These are phyloP conservation scores for Stegodyphus mimosarum DNA, from an alignment of 1,140 invertebrate species.

Conservation along the genomic window DNA sequence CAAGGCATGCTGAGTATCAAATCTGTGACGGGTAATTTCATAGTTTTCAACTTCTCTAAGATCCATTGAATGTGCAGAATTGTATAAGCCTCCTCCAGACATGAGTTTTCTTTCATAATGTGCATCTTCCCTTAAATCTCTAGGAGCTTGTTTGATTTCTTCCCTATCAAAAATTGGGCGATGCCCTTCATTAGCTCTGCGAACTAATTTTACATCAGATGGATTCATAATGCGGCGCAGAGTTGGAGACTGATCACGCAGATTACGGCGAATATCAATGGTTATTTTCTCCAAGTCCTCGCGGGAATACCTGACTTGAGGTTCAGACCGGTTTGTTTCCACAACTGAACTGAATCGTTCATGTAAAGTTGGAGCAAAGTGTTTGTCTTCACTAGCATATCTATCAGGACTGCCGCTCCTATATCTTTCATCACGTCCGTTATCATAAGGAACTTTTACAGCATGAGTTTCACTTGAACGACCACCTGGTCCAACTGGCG, in stretches of 20 bases:
- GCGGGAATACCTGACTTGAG: constrained; percentile 23
- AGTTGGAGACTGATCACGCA: constrained; percentile 25
- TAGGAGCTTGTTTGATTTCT: constrained; percentile 42
- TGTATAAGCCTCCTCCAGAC: not conserved
- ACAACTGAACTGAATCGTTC: constrained; percentile 41
- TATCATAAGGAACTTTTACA: constrained; percentile 10
- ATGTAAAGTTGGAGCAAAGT: constrained; percentile 26
- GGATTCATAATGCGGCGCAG: constrained; percentile 33
- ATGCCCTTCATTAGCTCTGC: constrained; percentile 42
- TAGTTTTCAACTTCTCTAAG: constrained; percentile 39
- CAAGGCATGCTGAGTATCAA: constrained; percentile 8
- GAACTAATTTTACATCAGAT: constrained; percentile 33
- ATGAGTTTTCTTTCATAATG: constrained; percentile 35
- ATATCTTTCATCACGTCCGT: not conserved
- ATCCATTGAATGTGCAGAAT: not conserved
- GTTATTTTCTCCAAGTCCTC: constrained; percentile 54
- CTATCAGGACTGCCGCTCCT: not conserved
- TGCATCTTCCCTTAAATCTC: constrained; percentile 52
- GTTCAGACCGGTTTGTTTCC: constrained; percentile 10
- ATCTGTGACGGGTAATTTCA: constrained; percentile 41
- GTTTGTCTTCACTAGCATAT: not conserved
- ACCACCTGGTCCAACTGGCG: not conserved
- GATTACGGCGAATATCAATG: constrained; percentile 17
- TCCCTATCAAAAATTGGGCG: constrained; percentile 55
- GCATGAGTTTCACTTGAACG: constrained; percentile 15